Evolutionary conservation across 2,888 invertebrate genomes (phyloP).

Genomic region (Drosophila greeni): DNA sequence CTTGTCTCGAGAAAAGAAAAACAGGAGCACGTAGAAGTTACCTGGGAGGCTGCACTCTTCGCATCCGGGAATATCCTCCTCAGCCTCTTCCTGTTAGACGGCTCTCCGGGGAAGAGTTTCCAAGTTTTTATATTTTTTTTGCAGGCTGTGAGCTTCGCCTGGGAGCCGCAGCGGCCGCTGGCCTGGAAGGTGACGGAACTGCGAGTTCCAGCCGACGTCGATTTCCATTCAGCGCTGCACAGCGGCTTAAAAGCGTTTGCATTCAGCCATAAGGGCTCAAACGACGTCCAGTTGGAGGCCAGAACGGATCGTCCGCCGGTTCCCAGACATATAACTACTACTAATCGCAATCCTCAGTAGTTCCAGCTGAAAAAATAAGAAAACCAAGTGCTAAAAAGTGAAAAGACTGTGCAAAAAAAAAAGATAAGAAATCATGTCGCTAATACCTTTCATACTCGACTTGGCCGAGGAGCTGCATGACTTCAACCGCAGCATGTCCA

Average conservation of each 20-base stretch:
- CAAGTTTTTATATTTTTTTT: slow-evolving; percentile 5
- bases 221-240: slow-evolving; percentile 69
- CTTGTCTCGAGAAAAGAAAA: slow-evolving; percentile 1
- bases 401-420: slow-evolving; percentile 14
- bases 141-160: not conserved
- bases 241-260: slow-evolving; percentile 63
- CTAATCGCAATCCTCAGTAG: not conserved
- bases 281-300: slow-evolving; percentile 67
- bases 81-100: not conserved
- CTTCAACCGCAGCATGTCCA: slow-evolving; percentile 52
- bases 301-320: slow-evolving; percentile 60
- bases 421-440: slow-evolving; percentile 64
- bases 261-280: slow-evolving; percentile 69
- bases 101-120: slow-evolving; percentile 11
- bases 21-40: slow-evolving; percentile 3
- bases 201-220: slow-evolving; percentile 39
- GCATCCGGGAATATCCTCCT: slow-evolving; percentile 2
- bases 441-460: slow-evolving; percentile 73
- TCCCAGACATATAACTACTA: slow-evolving; percentile 21
- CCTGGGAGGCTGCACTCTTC: not conserved
- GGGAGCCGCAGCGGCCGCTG: slow-evolving; percentile 23
- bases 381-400: slow-evolving; percentile 9
- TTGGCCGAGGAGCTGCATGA: slow-evolving; percentile 72
- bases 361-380: slow-evolving; percentile 2
- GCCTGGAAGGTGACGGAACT: slow-evolving; percentile 23